A percentile compares a stretch with the other conserved stretches of the same genome.
Evolutionary conservation across 2,113 vertebrate species (phyloP).

Genomic region (Etheostoma cragini): DNA sequence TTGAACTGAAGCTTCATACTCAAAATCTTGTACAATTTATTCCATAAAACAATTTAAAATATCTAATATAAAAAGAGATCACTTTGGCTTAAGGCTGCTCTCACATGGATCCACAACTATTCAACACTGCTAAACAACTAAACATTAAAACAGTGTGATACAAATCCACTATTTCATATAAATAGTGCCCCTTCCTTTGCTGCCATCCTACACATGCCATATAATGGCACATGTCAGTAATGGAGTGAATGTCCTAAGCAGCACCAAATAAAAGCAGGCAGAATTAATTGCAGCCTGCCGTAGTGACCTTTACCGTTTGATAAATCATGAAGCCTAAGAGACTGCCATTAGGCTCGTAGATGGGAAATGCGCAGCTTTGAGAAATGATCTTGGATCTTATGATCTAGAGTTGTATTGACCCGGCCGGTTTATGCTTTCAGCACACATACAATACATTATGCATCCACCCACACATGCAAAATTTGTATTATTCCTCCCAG

Average conservation of each 20-base stretch:
- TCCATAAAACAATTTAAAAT: no score
- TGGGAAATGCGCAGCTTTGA: constrained; percentile 71
- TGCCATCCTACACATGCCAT: constrained; percentile 46
- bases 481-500: constrained; percentile 31
- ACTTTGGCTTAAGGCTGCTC: no score
- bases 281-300: constrained; percentile 79
- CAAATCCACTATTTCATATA: constrained; percentile 28
- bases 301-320: constrained; percentile 82
- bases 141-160: not conserved
- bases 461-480: constrained; percentile 2
- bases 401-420: constrained; percentile 64
- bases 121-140: not conserved
- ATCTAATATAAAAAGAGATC: no score
- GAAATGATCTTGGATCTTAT: constrained; percentile 72
- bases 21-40: no score
- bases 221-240: constrained; percentile 70
- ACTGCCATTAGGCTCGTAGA: constrained; percentile 59
- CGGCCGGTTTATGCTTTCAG: constrained; percentile 19
- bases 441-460: constrained; percentile 34
- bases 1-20: not conserved
- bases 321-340: constrained; percentile 77
- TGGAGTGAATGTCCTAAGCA: constrained; percentile 64
- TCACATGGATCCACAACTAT: not conserved
- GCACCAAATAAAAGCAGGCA: constrained; percentile 78
- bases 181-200: constrained; percentile 26